Evolutionary conservation across 2,797 vertebrate genomes (phyloP).

Genomic region (Channa striata): DNA sequence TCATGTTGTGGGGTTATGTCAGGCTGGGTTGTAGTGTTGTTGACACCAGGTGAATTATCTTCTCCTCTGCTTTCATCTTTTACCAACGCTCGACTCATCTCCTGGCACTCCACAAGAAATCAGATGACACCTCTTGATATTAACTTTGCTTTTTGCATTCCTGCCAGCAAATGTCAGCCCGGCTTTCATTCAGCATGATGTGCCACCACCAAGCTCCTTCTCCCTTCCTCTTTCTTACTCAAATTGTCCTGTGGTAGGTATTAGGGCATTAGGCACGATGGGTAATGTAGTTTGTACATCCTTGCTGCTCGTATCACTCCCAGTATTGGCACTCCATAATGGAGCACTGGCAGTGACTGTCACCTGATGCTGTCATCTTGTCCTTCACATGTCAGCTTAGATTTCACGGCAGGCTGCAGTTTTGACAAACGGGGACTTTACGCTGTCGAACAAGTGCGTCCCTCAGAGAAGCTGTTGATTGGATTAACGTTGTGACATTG

Average conservation of each 20-base stretch:
- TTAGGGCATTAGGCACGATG: constrained; percentile 28
- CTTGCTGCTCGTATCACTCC: constrained; percentile 23
- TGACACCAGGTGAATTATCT: constrained; percentile 61
- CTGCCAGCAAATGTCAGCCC: constrained; percentile 51
- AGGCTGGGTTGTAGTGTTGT: constrained; percentile 42
- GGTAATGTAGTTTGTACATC: constrained; percentile 49
- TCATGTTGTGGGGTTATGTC: constrained; percentile 41
- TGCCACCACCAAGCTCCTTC: constrained; percentile 11
- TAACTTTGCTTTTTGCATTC: constrained; percentile 54
- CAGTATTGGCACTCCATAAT: constrained; percentile 21
- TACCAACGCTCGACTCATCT: constrained; percentile 51
- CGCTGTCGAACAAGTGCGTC: constrained; percentile 53
- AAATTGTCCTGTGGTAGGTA: constrained; percentile 35
- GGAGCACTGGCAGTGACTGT: constrained; percentile 44
- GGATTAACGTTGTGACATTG: constrained; percentile 62
- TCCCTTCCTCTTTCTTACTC: background rate
- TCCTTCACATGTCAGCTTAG: constrained; percentile 63
- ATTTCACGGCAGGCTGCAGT: constrained; percentile 58
- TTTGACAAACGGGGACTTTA: constrained; percentile 68
- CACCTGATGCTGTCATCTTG: constrained; percentile 68
- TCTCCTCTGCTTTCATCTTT: constrained; percentile 56
- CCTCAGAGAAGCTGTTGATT: constrained; percentile 55
- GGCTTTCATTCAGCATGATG: constrained; percentile 42
- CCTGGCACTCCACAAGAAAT: constrained; percentile 58
- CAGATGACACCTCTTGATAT: constrained; percentile 61